These are phyloP conservation scores for Crypturellus tataupa DNA, from an alignment of 2,797 vertebrate genomes.

Conservation along the genomic window DNA sequence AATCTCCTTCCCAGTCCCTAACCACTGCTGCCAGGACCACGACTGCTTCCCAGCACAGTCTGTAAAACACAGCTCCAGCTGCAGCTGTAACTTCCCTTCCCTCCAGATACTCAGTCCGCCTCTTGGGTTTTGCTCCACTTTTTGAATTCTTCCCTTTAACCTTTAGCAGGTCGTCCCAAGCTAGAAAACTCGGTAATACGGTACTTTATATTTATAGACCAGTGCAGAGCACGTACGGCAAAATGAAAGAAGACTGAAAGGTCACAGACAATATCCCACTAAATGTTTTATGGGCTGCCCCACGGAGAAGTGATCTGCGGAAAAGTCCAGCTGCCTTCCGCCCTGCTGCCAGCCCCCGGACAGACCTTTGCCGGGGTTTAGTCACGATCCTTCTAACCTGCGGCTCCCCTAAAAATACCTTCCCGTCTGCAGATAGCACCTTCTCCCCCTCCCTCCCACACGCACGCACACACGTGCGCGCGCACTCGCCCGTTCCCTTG, in stretches of 20 bases:
- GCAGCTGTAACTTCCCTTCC: not conserved
- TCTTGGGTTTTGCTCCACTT: constrained; percentile 30
- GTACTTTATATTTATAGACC: not conserved
- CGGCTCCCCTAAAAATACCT: constrained; percentile 72
- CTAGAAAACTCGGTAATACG: not conserved
- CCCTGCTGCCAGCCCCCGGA: not conserved
- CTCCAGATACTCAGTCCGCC: constrained; percentile 1
- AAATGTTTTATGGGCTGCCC: constrained; percentile 14
- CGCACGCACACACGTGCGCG: not conserved
- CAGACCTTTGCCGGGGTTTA: constrained; percentile 36
- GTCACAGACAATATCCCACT: not conserved
- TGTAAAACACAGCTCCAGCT: constrained; percentile 7
- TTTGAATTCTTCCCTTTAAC: not conserved
- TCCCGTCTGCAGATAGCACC: constrained; percentile 54
- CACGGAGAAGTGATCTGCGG: constrained; percentile 19
- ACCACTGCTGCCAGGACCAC: not conserved
- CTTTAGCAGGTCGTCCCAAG: constrained; percentile 41
- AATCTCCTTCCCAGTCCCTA: not conserved
- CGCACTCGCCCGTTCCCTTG: constrained; percentile 54
- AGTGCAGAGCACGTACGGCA: not conserved
- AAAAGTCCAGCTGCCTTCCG: not conserved
- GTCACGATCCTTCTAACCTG: constrained; percentile 23
- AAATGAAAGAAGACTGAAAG: not conserved
- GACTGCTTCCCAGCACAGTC: not conserved
- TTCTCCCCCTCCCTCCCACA: not conserved